Conservation (phyloP, 2,113 vertebrate genomes). For the Salvelinus fontinalis region DNA sequence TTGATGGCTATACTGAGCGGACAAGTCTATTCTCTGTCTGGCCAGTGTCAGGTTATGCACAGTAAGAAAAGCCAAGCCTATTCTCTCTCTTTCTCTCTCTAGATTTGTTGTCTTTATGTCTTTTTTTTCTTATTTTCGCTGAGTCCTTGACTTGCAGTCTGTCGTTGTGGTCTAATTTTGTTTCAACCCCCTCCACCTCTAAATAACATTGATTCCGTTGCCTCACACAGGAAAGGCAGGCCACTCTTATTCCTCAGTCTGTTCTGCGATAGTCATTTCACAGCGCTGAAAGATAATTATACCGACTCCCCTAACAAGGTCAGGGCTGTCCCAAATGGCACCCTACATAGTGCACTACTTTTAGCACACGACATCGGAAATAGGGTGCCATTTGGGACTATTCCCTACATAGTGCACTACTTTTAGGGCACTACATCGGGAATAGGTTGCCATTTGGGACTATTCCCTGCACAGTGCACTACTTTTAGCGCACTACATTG, state of each 20-base stretch:
- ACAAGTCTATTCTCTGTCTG: constrained; percentile 46
- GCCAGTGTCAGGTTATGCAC: constrained; percentile 12
- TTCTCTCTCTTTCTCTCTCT: constrained; percentile 15
- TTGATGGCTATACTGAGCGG: constrained; percentile 40
- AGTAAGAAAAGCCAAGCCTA: constrained; percentile 34
- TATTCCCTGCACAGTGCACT: no score
- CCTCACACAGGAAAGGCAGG: not conserved
- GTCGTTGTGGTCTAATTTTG: not conserved
- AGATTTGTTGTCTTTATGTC: not conserved
- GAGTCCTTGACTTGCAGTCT: constrained; percentile 29
- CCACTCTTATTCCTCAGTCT: not conserved
- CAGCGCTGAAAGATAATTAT: constrained; percentile 35
- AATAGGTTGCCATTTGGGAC: no score
- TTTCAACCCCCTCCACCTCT: not conserved
- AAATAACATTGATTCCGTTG: constrained; percentile 3
- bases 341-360: no score
- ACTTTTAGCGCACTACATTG: no score
- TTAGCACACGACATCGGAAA: no score
- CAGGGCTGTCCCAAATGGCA: not conserved
- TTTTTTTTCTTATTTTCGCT: constrained; percentile 34
- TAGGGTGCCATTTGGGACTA: no score
- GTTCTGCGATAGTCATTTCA: constrained; percentile 4
- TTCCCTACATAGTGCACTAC: no score
- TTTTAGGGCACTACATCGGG: no score
- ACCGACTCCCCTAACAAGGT: constrained; percentile 24